Percentiles rank a stretch among this genome's conserved stretches.
These are phyloP conservation scores for Cuniculus paca DNA, from an alignment of 2,797 vertebrate species.

Conservation along the genomic window DNA sequence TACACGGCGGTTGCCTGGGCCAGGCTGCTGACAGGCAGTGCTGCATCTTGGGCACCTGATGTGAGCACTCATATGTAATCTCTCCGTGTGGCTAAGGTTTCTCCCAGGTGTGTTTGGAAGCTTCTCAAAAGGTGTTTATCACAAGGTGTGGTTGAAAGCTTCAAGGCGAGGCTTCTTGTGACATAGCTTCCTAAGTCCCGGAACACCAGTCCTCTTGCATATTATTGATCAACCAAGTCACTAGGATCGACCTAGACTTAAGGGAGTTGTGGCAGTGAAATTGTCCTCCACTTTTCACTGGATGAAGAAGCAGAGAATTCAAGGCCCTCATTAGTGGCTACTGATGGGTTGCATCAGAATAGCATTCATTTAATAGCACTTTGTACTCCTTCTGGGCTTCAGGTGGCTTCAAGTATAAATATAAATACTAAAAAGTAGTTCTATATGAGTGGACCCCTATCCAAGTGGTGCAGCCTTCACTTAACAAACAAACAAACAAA, in stretches of 20 bases:
- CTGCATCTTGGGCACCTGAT: not conserved
- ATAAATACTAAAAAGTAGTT: conserved; percentile 32
- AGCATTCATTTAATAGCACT: conserved; percentile 58
- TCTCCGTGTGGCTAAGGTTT: not conserved
- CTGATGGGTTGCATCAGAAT: not conserved
- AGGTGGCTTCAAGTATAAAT: conserved; percentile 13
- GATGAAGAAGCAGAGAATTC: conserved; percentile 30
- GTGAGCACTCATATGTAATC: not conserved
- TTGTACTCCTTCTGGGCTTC: not conserved
- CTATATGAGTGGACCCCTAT: not conserved
- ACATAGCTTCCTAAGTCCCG: not conserved
- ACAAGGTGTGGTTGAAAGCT: not conserved
- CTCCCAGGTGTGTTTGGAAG: not conserved
- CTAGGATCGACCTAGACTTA: not conserved
- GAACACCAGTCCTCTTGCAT: not conserved
- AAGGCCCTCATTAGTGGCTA: not conserved
- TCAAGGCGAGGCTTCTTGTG: conserved; percentile 38
- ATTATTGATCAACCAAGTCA: not conserved
- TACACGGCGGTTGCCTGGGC: not conserved
- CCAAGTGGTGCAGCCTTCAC: not conserved
- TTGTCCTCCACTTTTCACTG: not conserved
- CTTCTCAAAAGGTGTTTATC: not conserved
- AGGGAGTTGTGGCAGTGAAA: not conserved
- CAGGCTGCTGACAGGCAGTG: not conserved
- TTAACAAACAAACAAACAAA: not conserved